phyloP scores from a whole-genome alignment of 2,797 vertebrate species.

The Acanthis flammea region DNA sequence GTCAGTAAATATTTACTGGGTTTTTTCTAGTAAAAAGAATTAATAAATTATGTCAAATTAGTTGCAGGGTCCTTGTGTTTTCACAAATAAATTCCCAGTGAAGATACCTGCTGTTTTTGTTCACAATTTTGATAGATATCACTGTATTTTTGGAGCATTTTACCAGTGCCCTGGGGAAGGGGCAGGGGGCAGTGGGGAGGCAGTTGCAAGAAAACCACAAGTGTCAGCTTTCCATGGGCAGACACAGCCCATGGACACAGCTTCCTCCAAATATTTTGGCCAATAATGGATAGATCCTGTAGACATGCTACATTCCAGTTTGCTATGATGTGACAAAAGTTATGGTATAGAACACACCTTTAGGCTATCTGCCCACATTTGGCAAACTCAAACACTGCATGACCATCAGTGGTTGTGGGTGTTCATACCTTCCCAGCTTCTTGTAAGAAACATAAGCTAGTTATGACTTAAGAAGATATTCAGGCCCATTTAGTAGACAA shows the following conservation, averaged over 20 bases:
- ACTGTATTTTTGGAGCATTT: neutral
- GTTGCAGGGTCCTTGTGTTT: neutral
- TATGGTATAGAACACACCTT: neutral
- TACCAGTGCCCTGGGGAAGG: neutral
- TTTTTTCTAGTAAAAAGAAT: neutral
- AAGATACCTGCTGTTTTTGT: neutral
- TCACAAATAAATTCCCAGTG: neutral
- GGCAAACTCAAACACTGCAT: neutral
- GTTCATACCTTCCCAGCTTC: neutral
- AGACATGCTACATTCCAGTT: neutral
- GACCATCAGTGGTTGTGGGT: neutral
- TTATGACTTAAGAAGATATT: neutral
- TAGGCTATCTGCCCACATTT: neutral
- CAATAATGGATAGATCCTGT: neutral
- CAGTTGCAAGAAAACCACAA: neutral
- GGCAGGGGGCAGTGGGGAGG: neutral
- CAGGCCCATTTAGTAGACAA: neutral
- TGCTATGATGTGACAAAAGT: neutral
- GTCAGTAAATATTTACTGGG: neutral
- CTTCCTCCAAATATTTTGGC: neutral
- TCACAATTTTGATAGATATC: neutral
- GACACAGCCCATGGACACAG: neutral
- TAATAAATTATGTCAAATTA: neutral
- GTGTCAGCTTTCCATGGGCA: neutral
- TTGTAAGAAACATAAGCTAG: neutral